Evolutionary conservation across 2,797 vertebrate genomes (phyloP), one percentile per base, ranked within the genome.

Genomic region (Chanos chanos): DNA sequence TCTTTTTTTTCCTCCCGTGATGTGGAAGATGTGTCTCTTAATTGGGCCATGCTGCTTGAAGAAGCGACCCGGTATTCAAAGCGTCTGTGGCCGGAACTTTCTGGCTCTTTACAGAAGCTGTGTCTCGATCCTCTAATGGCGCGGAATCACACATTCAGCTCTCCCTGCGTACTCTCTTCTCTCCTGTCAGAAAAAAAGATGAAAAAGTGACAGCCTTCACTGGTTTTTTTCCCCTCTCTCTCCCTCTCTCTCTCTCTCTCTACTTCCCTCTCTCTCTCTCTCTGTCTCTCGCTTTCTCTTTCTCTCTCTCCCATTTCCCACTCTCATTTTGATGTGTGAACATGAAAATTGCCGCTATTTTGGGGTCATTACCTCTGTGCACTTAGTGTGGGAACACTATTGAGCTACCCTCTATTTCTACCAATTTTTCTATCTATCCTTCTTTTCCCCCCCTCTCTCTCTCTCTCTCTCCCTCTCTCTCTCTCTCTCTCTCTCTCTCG

Each of bases 261-360:
- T 54, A 30, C 57, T 21, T 10, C 7, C 48, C 2, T 52, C 40
- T 34, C 12, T 53, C 19, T 13, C 10, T 7, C 34, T 49, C 13
- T 1, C 43, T 18, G 16, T 1, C 34, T 50, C 19, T 51, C 34
- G 16, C 47, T 40, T 58, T 33, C 13, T 33, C 12, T 59, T 28
- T 48, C 33, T 62, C 12, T 2, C 54, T 52, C 31, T 60, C 37
- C 48, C 43, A 47, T 64, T 72, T 58, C 45, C 31, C 30, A 48
- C 40, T 30, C 67, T 51, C 31, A 48, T 22, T 65, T 43, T 65
- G 55, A 63, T 60, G 54, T 71, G 62, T 45, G 63, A 65, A 59
- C 33, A 52, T 64, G 54, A 71, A 73, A 60, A 77, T 75, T 41
- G 61, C 50, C 54, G 50, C 59, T 53, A 71, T 74, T 74, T 70